These are phyloP conservation scores for Chiroxiphia lanceolata DNA, from an alignment of 2,797 vertebrate species.

Conservation along the genomic window DNA sequence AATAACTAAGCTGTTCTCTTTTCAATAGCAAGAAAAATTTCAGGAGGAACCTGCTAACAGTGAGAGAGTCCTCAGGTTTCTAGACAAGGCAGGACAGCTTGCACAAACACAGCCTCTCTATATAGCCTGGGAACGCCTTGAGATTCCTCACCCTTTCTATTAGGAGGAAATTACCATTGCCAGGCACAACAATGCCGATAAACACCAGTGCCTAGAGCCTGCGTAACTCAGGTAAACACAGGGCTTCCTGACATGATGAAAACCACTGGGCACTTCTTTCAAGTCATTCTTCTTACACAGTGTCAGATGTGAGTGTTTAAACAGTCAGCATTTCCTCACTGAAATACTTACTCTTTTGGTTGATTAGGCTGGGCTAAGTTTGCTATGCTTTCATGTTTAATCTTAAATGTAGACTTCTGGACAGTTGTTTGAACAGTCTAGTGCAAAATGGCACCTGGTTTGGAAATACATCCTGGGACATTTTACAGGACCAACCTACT, in stretches of 20 bases:
- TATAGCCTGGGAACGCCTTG: conserved; percentile 71
- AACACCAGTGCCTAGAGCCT: conserved; percentile 63
- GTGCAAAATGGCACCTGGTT: neutral
- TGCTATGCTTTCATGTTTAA: conserved; percentile 12
- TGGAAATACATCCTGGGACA: neutral
- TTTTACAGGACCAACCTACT: neutral
- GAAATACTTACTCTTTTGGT: conserved; percentile 3
- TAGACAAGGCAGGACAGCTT: conserved; percentile 34
- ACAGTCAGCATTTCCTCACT: conserved; percentile 62
- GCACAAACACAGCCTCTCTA: conserved; percentile 48
- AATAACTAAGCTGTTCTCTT: neutral
- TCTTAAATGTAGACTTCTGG: neutral
- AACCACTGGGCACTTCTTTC: conserved; percentile 58
- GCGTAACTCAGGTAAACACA: conserved; percentile 72
- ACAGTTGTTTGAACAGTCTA: neutral
- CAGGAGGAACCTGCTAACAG: neutral
- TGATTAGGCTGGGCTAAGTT: neutral
- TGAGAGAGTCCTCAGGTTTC: conserved; percentile 2
- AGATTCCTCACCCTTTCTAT: conserved; percentile 60
- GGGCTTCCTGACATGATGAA: conserved; percentile 68
- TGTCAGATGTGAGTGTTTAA: conserved; percentile 68
- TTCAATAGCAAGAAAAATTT: neutral
- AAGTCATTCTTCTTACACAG: conserved; percentile 67
- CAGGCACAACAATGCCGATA: conserved; percentile 73
- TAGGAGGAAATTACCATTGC: conserved; percentile 72